Percentiles rank a stretch among this genome's conserved stretches.
These are phyloP conservation scores for Rhinella marina DNA, from an alignment of 2,797 vertebrate species.

Conservation along the genomic window DNA sequence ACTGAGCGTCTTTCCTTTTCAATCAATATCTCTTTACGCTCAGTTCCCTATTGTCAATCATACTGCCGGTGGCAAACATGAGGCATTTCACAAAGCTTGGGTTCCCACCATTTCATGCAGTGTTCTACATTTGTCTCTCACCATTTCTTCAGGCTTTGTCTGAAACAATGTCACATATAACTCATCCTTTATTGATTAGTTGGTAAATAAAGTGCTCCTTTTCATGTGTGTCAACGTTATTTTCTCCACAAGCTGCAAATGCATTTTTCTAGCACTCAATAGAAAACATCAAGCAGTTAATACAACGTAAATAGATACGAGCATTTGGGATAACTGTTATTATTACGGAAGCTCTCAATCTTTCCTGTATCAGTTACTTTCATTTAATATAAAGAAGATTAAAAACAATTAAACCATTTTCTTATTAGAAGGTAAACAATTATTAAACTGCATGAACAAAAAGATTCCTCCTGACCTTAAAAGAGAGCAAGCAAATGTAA, in stretches of 20 bases:
- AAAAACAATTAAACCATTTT: background rate
- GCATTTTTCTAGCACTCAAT: slow-evolving; percentile 67
- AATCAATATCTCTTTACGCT: slow-evolving; percentile 64
- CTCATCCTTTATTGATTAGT: slow-evolving; percentile 72
- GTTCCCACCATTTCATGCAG: slow-evolving; percentile 54
- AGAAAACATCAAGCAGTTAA: slow-evolving; percentile 67
- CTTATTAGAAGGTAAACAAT: background rate
- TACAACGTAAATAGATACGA: slow-evolving; percentile 71
- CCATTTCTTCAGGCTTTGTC: slow-evolving; percentile 69
- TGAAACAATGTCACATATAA: slow-evolving; percentile 70
- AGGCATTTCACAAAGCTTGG: slow-evolving; percentile 52
- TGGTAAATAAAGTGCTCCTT: slow-evolving; percentile 71
- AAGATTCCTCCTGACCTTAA: background rate
- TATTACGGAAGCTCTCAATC: slow-evolving; percentile 19
- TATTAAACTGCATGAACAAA: background rate
- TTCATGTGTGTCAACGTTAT: slow-evolving; percentile 70
- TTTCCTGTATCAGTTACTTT: slow-evolving; percentile 1
- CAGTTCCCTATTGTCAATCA: slow-evolving; percentile 60
- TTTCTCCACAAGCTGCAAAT: slow-evolving; percentile 71
- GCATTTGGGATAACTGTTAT: slow-evolving; percentile 69
- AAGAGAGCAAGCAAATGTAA: background rate
- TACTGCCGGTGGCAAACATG: slow-evolving; percentile 55
- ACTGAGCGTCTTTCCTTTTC: slow-evolving; percentile 57
- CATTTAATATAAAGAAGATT: background rate
- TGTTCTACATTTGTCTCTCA: slow-evolving; percentile 72